Evolutionary conservation across 2,888 invertebrate species (phyloP).

Genomic region (Neocrepidodera transversa): DNA sequence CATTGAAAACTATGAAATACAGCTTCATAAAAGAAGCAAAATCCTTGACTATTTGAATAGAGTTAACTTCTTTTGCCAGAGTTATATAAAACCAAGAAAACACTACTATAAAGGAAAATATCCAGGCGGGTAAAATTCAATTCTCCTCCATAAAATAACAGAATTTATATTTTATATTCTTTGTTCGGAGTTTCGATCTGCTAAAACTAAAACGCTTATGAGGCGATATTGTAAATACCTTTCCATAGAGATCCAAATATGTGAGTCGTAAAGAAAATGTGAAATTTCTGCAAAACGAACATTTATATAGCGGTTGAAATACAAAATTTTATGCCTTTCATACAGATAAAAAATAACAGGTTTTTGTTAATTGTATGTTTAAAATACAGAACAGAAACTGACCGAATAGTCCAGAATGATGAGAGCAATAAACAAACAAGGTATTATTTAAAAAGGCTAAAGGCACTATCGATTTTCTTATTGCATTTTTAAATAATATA

Average conservation of each 20-base stretch:
- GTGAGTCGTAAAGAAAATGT: conserved; percentile 7
- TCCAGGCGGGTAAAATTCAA: neutral
- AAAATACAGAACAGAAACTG: neutral
- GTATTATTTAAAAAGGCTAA: too few relatives aligned
- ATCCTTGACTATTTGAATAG: neutral
- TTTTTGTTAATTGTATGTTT: neutral
- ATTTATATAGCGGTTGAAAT: too few relatives aligned
- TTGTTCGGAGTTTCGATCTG: conserved; percentile 5
- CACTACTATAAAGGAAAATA: neutral
- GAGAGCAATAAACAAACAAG: too few relatives aligned
- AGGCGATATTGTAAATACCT: neutral
- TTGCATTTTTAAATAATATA: too few relatives aligned
- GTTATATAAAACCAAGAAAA: neutral
- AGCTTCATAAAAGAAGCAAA: neutral
- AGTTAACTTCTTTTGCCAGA: neutral
- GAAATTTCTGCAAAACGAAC: conserved; percentile 16
- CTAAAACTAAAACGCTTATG: neutral
- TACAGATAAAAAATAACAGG: too few relatives aligned
- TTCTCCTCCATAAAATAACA: conserved; percentile 2
- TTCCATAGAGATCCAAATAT: neutral
- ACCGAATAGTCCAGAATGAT: too few relatives aligned
- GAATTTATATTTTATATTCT: conserved; percentile 8
- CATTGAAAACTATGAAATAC: neutral
- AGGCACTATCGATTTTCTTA: too few relatives aligned
- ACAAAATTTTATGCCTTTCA: too few relatives aligned